Base-by-base conservation (phyloP, 2,797 vertebrate species). In the Tragelaphus eurycerus region DNA sequence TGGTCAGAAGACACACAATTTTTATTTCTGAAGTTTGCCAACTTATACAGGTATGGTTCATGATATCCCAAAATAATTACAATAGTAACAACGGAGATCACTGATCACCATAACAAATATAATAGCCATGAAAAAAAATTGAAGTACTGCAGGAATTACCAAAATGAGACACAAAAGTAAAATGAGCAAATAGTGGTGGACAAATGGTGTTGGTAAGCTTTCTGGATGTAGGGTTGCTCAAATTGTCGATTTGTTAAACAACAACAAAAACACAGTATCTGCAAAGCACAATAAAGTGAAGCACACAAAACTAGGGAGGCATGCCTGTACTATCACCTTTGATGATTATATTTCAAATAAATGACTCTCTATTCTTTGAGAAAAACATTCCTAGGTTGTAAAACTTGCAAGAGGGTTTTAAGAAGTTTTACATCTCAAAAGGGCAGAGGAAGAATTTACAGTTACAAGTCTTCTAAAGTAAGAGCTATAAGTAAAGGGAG, bases 351-450 rank as follows among this genome's bases (percentile, higher is more conserved):
- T 89, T 55, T 90, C 50, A 89, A 95, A 60, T 57, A 76, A 71
- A 38, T 62, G n/a, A 3, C 38, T 89, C 86, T 57, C 27, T 50
- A 27, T 16, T 87, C 8, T 27, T 59, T 60, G 76, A 92, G 6
- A 90, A 94, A 90, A 62, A 59, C 16, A 43, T 83, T 90, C 76
- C 67, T 87, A 16, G n/a, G 5, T 57, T 85, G 29, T 85, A 94
- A 94, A 94, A 81, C 25, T 55, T 23, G 38, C 14, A 85, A 93
- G 55, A 90, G 17, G 78, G 48, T 96, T 96, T 96, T 91, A 60
- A 88, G 78, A 92, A 90, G 34, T 91, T 96, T 97, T 86, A 88
- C 83, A 86, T 91, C 54, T 94, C 43, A 93, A 89, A 90, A 71
- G n/a, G 16, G 29, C 62, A 89, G 11, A 92, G 85, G 76, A 89